Conservation (phyloP, 1,140 invertebrate species). For the Heliconius hermathena region DNA sequence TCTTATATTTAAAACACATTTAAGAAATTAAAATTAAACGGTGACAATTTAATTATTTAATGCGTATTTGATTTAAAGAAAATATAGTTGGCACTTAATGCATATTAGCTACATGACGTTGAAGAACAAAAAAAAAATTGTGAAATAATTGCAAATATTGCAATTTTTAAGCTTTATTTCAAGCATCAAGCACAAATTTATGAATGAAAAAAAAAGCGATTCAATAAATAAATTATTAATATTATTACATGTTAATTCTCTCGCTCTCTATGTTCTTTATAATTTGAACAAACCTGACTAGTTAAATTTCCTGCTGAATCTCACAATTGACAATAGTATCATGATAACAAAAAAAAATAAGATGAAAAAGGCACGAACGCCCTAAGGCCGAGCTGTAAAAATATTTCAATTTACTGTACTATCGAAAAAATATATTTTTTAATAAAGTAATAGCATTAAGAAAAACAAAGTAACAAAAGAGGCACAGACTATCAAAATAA, state of each 20-base stretch:
- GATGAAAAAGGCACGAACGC: too few species aligned
- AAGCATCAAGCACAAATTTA: background rate
- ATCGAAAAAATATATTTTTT: too few species aligned
- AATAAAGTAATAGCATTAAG: too few species aligned
- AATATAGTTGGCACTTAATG: background rate
- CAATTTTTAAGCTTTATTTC: background rate
- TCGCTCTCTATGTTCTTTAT: background rate
- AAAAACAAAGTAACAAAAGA: too few species aligned
- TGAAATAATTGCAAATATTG: background rate
- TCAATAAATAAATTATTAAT: background rate
- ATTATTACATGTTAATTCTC: background rate
- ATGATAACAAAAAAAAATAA: background rate
- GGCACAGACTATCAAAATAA: too few species aligned
- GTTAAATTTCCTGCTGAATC: too few species aligned
- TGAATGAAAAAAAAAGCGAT: background rate
- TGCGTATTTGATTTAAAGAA: background rate
- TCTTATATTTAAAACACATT: background rate
- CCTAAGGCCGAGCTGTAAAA: too few species aligned
- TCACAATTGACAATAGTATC: background rate
- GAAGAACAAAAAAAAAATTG: background rate
- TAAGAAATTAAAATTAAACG: background rate
- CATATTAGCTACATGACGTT: background rate
- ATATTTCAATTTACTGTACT: too few species aligned
- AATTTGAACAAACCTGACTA: background rate
- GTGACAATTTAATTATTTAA: background rate